Percentiles rank a stretch among this genome's conserved stretches.
Evolutionary conservation across 2,113 vertebrate species (phyloP).

Genomic region (Eulemur rufifrons): DNA sequence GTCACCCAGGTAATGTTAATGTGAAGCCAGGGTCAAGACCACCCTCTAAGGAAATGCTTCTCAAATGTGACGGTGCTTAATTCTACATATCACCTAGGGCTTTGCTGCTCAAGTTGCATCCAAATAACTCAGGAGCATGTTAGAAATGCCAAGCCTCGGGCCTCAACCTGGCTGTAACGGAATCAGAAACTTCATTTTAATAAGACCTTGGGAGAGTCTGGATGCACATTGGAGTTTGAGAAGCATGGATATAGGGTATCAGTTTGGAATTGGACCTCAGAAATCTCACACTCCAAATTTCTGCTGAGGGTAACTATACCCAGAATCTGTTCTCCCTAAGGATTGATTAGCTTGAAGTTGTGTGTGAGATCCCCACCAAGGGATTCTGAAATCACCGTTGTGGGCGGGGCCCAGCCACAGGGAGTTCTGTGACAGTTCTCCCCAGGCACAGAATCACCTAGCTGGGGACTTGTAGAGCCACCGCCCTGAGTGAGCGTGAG

Average conservation of each 20-base stretch:
- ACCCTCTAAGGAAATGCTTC: not conserved
- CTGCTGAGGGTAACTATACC: not conserved
- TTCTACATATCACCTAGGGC: too few species aligned
- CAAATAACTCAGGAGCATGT: not conserved
- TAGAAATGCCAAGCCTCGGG: not conserved
- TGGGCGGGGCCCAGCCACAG: too few species aligned
- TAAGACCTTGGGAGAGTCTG: not conserved
- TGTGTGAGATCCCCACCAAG: not conserved
- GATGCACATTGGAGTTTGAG: not conserved
- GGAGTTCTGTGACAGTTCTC: too few species aligned
- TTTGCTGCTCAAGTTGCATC: not conserved
- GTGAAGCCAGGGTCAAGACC: not conserved
- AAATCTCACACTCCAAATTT: not conserved
- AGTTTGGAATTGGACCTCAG: not conserved
- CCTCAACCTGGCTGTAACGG: not conserved
- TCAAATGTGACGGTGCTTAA: not conserved
- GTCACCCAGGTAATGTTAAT: not conserved
- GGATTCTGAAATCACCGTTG: not conserved
- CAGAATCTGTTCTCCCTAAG: not conserved
- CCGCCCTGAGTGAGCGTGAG: not conserved
- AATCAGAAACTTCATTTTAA: not conserved
- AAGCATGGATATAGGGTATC: not conserved
- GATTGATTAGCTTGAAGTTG: not conserved
- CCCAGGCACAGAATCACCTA: not conserved
- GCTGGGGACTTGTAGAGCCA: not conserved